Base-by-base conservation (phyloP, 2,113 vertebrate species). In the Indri indri region DNA sequence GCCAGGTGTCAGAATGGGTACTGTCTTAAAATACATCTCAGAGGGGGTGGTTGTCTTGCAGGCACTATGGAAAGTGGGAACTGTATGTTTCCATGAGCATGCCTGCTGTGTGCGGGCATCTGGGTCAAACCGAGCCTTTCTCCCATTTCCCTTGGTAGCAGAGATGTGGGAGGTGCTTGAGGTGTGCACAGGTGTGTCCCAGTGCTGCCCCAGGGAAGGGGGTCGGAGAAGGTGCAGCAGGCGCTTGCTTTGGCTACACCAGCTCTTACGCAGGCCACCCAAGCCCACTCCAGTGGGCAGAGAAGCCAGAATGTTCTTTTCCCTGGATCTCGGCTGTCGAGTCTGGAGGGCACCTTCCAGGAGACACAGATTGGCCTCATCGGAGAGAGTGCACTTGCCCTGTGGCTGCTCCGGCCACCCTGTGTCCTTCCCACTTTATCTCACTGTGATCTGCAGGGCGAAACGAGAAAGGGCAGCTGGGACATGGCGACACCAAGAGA, bases 381-480 rank as follows among this genome's bases (percentile, higher is more conserved):
- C 16, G 6, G 47, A 22, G 70, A 3, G 57, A 18, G 32, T 32
- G 17, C 9, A 10, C 13, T 2, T 18, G 25, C 65, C 59, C 17
- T 1, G 6, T 0, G 32, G 50, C 90, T 10, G 14, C 45, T 40
- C 20, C 0, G 4, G 37, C 27, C 5, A 1, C 17, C 34, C 22
- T n/a, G 0, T 6, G 4, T 8, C 8, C 34, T 40, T 17, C 23
- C 37, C 9, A 23, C 89, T 30, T 23, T 2, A 14, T 37, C 57
- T 65, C 0, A 18, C 63, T n/a, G 5, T 79, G 63, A 4, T 84
- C 85, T 27, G 80, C 45, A 99, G 99, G 99, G 50, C 99, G 99
- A 9, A 99, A 99, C 25, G 99, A 99, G 45, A 99, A 99, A 96
- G 99, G 99, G 0, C 99, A 99, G 97, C 97, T 99, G 95, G 99